Evolutionary conservation across 2,888 invertebrate species (phyloP).

Genomic region (Catonia carolina): DNA sequence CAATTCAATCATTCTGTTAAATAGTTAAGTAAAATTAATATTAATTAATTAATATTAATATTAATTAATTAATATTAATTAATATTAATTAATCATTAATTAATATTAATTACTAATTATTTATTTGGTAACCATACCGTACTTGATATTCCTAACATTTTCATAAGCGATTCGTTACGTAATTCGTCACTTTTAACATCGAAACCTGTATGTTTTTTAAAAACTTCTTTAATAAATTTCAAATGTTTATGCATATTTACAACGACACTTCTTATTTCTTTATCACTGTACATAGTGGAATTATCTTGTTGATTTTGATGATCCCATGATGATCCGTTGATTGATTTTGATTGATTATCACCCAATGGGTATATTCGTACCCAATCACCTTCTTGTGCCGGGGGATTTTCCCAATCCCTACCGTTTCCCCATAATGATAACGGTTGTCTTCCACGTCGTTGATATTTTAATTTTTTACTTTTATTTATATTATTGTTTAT

Average conservation of each 20-base stretch:
- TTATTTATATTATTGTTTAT: slow-evolving; percentile 6
- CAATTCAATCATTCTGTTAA: too few species aligned
- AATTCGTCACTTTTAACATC: slow-evolving; percentile 23
- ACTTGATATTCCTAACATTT: slow-evolving; percentile 26
- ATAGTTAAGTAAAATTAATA: too few species aligned
- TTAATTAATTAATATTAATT: too few species aligned
- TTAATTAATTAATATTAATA: too few species aligned
- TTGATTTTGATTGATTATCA: slow-evolving; percentile 1
- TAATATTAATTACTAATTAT: too few species aligned
- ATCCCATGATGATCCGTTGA: slow-evolving; percentile 15
- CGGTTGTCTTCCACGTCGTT: background rate
- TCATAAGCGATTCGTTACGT: slow-evolving; percentile 23
- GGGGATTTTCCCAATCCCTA: slow-evolving; percentile 58
- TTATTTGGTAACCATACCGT: slow-evolving; percentile 28
- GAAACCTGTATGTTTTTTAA: slow-evolving; percentile 17
- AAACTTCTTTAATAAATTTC: slow-evolving; percentile 26
- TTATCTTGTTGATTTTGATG: slow-evolving; percentile 17
- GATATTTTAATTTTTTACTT: background rate
- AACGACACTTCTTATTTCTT: slow-evolving; percentile 29
- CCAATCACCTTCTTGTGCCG: slow-evolving; percentile 65
- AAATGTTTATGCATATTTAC: slow-evolving; percentile 27
- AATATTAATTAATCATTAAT: too few species aligned
- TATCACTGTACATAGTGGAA: slow-evolving; percentile 27
- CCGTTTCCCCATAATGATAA: slow-evolving; percentile 58
- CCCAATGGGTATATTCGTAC: slow-evolving; percentile 60